phyloP scores from a whole-genome alignment of 1,140 invertebrate species.

The Brachionus rotundiformis region DNA sequence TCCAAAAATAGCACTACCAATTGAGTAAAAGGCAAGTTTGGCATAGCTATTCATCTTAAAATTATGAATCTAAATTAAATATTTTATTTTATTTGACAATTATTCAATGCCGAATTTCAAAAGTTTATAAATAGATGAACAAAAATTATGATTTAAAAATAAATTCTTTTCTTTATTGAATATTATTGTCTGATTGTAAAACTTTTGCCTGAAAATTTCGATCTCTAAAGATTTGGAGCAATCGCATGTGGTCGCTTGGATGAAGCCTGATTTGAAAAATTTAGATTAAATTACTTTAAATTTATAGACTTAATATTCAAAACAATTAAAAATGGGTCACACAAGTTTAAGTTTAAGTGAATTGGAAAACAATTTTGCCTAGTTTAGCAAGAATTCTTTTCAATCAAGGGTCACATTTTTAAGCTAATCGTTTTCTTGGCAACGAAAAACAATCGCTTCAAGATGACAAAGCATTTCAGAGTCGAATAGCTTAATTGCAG shows the following conservation, averaged over 20 bases:
- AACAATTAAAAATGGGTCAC: constrained; percentile 1
- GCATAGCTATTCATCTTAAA: neutral
- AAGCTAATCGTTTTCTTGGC: neutral
- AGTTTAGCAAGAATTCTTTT: neutral
- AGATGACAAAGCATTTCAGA: neutral
- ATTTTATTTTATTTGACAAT: neutral
- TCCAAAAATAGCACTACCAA: constrained; percentile 29
- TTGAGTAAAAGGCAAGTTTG: neutral
- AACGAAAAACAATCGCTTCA: neutral
- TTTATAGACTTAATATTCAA: neutral
- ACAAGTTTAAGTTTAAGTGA: neutral
- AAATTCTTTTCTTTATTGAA: neutral
- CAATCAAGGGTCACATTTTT: neutral
- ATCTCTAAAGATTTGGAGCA: neutral
- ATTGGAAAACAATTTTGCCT: neutral
- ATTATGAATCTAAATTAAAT: constrained; percentile 3
- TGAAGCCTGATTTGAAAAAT: neutral
- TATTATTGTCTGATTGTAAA: neutral
- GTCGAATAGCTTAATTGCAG: neutral
- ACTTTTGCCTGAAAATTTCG: neutral
- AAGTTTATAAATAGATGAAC: neutral
- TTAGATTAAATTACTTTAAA: neutral
- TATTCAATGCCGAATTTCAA: neutral
- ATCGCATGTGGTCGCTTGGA: neutral
- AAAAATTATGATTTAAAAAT: neutral